Conservation (phyloP, 1,140 invertebrate species). For the Papilio polyxenes region DNA sequence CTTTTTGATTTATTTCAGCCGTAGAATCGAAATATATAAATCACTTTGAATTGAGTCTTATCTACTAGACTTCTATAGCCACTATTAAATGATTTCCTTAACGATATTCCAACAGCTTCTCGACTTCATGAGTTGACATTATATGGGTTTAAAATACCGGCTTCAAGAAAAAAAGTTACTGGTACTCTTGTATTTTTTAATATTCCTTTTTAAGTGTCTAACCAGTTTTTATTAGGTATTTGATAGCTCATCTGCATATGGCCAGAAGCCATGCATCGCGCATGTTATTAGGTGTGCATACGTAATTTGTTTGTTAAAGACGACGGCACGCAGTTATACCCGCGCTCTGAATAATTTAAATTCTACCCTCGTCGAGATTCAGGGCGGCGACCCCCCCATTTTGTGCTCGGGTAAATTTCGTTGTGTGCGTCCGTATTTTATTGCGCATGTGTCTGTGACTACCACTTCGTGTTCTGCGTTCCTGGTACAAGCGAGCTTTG, state of each 20-base stretch:
- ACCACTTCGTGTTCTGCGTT: constrained; percentile 65
- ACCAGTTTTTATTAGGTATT: constrained; percentile 52
- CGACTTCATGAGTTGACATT: no score
- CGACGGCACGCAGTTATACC: constrained; percentile 76
- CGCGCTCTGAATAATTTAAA: constrained; percentile 79
- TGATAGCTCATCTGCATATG: constrained; percentile 70
- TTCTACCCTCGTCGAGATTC: constrained; percentile 69
- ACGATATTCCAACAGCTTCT: no score
- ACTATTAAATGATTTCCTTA: background rate
- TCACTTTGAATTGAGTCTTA: background rate
- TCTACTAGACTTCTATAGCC: background rate
- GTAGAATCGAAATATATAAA: background rate
- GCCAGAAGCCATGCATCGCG: constrained; percentile 67
- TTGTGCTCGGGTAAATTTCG: constrained; percentile 64
- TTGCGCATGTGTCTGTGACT: constrained; percentile 54
- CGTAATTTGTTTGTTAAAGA: constrained; percentile 80
- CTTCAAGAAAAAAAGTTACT: background rate
- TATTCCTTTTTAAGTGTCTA: background rate
- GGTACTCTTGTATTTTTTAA: background rate
- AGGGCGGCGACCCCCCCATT: constrained; percentile 54
- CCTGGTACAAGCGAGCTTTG: constrained; percentile 64
- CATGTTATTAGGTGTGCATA: constrained; percentile 78
- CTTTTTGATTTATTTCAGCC: background rate
- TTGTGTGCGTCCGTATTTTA: constrained; percentile 53
- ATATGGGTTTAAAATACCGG: background rate